Evolutionary conservation across 37 sponge, comb jelly and placozoan genomes (phyloP), one percentile per base, ranked within the genome.

Genomic region (Tethya wilhelma): DNA sequence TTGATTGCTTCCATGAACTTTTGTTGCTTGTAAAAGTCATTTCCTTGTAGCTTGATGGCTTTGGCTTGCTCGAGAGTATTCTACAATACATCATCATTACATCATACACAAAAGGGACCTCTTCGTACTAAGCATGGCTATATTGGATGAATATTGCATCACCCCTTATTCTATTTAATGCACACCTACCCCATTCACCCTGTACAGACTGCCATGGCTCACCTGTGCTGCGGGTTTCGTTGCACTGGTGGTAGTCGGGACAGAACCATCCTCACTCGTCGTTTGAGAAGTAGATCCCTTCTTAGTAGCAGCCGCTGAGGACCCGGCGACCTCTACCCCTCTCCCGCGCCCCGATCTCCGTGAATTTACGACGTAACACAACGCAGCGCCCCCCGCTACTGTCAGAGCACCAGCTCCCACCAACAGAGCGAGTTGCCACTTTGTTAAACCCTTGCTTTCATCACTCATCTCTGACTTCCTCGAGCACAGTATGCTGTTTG

Each of bases 1-100:
- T 75, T 59, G 37, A 84, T 44, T 14, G 92, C 92, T 28, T 83
- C 85, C 23, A 84, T 72, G 44, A 49, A 79, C 44, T 84, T 71
- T 33, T 75, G 79, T 37, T 79, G 78, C 69, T 79, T 87, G 77
- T 78, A 92, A 29, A 74, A 79, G 17, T 73, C 80, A 55, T 92
- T 92, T 1, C 92, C 92, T 45, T 75, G 44, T 63, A 38, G 38
- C 58, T 84, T 92, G 49, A 79, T 40, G 20, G 58, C 88, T 38
- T 56, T 34, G 29, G 92, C 92, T 40, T 41, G 55, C 65, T 84
- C 75, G 39, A 79, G 59, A 1, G 59, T 38, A 56, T 29, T 31
- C 87, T 79, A 29, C 3, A 12, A 64, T 9, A 39, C 2, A 1
- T 22, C n/a, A 28, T 53, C 3, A 30, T 4, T 8, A 49, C 4